Percentiles rank a stretch among this genome's conserved stretches.
Conservation (phyloP, 2,113 vertebrate genomes). For the Solea senegalensis region DNA sequence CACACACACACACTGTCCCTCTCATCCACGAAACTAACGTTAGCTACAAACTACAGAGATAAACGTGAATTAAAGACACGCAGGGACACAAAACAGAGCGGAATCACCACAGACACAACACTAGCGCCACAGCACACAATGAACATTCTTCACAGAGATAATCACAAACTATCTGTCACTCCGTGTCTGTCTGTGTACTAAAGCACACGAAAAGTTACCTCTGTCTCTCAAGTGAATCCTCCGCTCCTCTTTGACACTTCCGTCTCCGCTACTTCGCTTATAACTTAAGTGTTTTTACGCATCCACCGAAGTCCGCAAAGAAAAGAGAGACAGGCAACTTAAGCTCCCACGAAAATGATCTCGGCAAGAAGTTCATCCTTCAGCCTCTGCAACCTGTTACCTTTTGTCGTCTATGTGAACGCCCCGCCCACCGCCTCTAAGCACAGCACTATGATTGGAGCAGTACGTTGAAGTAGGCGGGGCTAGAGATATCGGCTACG, state of each 20-base stretch:
- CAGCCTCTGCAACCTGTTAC: constrained; percentile 81
- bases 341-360: neutral
- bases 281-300: neutral
- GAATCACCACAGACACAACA: neutral
- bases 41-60: constrained; percentile 20
- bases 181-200: constrained; percentile 19
- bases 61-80: neutral
- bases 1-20: neutral
- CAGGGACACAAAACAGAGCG: neutral
- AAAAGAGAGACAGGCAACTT: constrained; percentile 8
- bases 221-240: constrained; percentile 29
- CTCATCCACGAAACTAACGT: constrained; percentile 4
- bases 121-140: neutral
- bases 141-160: neutral
- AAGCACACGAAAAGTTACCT: constrained; percentile 62
- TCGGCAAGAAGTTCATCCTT: constrained; percentile 61
- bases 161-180: constrained; percentile 26
- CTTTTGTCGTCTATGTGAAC: constrained; percentile 71
- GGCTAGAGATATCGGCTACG: neutral
- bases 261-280: neutral
- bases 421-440: constrained; percentile 64
- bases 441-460: constrained; percentile 63
- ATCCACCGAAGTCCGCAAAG: constrained; percentile 8
- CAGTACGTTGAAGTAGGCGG: constrained; percentile 32
- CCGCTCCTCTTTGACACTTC: constrained; percentile 12